Evolutionary conservation across 2,797 vertebrate species (phyloP).

Genomic region (Mormyrus proboscirostris): DNA sequence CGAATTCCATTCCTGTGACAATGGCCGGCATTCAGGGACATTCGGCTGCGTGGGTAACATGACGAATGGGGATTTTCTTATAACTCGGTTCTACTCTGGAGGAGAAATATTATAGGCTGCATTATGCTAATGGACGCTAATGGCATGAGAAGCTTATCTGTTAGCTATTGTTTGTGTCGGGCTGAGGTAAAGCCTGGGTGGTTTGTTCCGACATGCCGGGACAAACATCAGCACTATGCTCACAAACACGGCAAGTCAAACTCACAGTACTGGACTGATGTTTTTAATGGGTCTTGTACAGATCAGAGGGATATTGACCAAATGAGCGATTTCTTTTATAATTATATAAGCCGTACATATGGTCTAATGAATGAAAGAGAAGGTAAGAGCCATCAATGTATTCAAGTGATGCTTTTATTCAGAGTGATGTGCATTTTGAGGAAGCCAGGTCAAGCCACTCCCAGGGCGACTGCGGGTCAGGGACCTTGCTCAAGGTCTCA

Average conservation of each 20-base stretch:
- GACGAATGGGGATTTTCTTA: slow-evolving; percentile 4
- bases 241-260: not conserved
- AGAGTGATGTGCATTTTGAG: not conserved
- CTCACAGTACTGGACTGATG: not conserved
- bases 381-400: not conserved
- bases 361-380: slow-evolving; percentile 6
- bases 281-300: not conserved
- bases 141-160: not conserved
- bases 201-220: not conserved
- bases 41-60: slow-evolving; percentile 10
- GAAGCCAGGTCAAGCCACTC: not conserved
- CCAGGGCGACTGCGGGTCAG: not conserved
- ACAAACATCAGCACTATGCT: not conserved
- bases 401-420: not conserved
- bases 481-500: not conserved
- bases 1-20: slow-evolving; percentile 2
- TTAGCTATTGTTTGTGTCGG: slow-evolving; percentile 3
- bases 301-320: not conserved
- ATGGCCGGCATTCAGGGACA: not conserved
- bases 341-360: not conserved
- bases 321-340: slow-evolving; percentile 3
- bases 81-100: not conserved
- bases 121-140: slow-evolving; percentile 3
- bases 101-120: slow-evolving; percentile 14
- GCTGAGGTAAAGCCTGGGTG: not conserved